A percentile compares a stretch with the other conserved stretches of the same genome.
phyloP scores from a whole-genome alignment of 2,888 invertebrate genomes.

The Nysson spinosus region DNA sequence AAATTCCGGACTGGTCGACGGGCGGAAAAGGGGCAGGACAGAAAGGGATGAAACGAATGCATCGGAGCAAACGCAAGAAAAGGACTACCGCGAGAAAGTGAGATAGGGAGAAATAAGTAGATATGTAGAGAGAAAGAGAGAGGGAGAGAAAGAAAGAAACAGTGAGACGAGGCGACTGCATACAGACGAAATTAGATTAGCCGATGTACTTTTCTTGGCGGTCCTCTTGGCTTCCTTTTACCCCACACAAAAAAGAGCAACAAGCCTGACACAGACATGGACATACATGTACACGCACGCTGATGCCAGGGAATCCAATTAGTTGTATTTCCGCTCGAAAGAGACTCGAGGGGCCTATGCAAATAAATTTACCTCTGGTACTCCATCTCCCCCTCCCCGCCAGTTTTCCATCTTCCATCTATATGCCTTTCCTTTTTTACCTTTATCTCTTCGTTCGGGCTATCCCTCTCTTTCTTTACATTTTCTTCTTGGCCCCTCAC shows the following conservation, averaged over 20 bases:
- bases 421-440: slow-evolving; percentile 6
- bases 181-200: slow-evolving; percentile 59
- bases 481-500: neutral
- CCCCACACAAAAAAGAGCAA: slow-evolving; percentile 21
- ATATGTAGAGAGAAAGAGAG: slow-evolving; percentile 4
- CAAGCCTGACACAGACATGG: slow-evolving; percentile 12
- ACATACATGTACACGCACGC: slow-evolving; percentile 27
- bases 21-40: slow-evolving; percentile 29
- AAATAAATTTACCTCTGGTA: slow-evolving; percentile 56
- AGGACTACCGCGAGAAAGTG: neutral
- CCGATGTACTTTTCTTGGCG: slow-evolving; percentile 54
- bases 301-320: slow-evolving; percentile 56
- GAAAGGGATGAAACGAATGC: slow-evolving; percentile 14
- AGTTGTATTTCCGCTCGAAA: slow-evolving; percentile 60
- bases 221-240: slow-evolving; percentile 30
- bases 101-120: too few relatives aligned
- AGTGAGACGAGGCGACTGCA: slow-evolving; percentile 35
- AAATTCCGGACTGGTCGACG: slow-evolving; percentile 47
- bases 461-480: slow-evolving; percentile 6
- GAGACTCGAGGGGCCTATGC: slow-evolving; percentile 62
- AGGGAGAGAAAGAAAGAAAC: slow-evolving; percentile 1
- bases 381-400: neutral
- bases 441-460: neutral
- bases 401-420: neutral
- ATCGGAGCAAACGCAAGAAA: slow-evolving; percentile 2